These are phyloP conservation scores for Stomorhina lunata DNA, from an alignment of 2,888 invertebrate species.

Conservation along the genomic window DNA sequence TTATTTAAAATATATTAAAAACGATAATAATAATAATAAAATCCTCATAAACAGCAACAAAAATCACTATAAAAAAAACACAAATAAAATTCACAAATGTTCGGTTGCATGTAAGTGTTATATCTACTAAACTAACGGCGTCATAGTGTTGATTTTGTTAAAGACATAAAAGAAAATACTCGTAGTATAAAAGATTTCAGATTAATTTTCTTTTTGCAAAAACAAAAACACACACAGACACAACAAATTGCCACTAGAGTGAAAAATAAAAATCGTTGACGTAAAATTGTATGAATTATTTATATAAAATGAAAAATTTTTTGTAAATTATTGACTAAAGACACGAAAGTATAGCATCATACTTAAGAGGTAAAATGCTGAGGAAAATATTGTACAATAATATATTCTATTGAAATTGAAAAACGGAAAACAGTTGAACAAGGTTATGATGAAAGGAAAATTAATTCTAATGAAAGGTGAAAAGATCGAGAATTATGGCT, in stretches of 20 bases:
- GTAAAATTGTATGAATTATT: conserved; percentile 53
- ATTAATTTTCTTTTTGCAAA: conserved; percentile 23
- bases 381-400: neutral
- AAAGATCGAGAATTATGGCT: too few relatives aligned
- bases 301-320: conserved; percentile 19
- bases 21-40: neutral
- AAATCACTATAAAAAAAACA: neutral
- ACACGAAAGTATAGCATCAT: conserved; percentile 47
- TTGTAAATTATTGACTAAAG: conserved; percentile 37
- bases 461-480: too few relatives aligned
- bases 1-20: too few relatives aligned
- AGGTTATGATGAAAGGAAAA: neutral
- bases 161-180: neutral
- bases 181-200: conserved; percentile 15
- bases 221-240: neutral
- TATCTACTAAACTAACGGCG: conserved; percentile 41
- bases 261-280: conserved; percentile 51
- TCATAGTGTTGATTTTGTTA: conserved; percentile 43
- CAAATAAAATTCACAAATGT: neutral
- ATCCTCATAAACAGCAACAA: neutral
- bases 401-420: too few relatives aligned
- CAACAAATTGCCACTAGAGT: too few relatives aligned
- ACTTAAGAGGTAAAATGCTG: neutral
- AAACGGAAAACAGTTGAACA: neutral
- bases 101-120: neutral